Evolutionary conservation across 92 coral and sea anemone genomes (phyloP).

Genomic region (Heliopora coerulea): DNA sequence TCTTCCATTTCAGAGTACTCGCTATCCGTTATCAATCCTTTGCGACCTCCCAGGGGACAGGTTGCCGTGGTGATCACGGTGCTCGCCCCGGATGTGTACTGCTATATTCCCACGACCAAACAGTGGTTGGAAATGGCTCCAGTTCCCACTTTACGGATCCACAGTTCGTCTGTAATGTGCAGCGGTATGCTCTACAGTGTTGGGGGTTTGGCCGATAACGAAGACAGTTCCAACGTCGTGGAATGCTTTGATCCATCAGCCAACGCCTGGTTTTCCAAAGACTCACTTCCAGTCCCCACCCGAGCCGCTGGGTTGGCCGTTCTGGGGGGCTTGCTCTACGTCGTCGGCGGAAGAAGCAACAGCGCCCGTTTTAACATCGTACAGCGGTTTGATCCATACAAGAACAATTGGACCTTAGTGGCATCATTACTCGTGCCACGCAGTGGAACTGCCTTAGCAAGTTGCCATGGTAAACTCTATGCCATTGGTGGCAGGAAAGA

Average conservation of each 20-base stretch:
- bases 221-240: constrained; percentile 18
- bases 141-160: constrained; percentile 26
- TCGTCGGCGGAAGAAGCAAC: constrained; percentile 40
- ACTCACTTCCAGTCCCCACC: constrained; percentile 35
- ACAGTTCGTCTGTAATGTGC: constrained; percentile 13
- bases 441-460: constrained; percentile 75
- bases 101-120: constrained; percentile 25
- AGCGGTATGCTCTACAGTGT: constrained; percentile 13
- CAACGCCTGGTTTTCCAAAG: constrained; percentile 35
- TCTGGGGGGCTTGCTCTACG: constrained; percentile 21
- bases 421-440: constrained; percentile 52
- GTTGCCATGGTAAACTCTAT: constrained; percentile 74
- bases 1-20: not conserved
- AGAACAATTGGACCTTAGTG: constrained; percentile 43
- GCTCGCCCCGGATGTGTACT: constrained; percentile 30
- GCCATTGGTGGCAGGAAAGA: constrained; percentile 97
- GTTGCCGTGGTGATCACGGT: constrained; percentile 29
- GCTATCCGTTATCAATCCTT: constrained; percentile 12
- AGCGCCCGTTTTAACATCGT: constrained; percentile 42
- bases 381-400: constrained; percentile 39
- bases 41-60: constrained; percentile 28
- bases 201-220: constrained; percentile 18
- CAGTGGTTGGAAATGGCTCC: constrained; percentile 39
- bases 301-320: constrained; percentile 23
- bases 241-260: constrained; percentile 42